These are phyloP conservation scores for Merops nubicus DNA, from an alignment of 2,113 vertebrate genomes.

Conservation along the genomic window DNA sequence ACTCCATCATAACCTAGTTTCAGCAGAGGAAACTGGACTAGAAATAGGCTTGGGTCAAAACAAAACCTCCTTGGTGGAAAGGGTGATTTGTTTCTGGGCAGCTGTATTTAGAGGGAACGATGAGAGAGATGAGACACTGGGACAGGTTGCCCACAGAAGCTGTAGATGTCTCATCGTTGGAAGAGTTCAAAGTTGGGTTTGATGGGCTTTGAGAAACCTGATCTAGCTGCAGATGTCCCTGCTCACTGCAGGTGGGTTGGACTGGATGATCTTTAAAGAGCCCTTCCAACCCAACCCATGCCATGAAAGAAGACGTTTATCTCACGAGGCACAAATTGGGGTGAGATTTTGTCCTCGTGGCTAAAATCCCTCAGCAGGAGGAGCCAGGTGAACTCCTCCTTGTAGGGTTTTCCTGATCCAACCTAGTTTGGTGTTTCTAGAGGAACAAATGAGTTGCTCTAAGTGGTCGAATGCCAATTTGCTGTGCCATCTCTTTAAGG, in stretches of 20 bases:
- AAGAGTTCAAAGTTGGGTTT: background rate
- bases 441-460: background rate
- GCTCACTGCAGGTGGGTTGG: too few species aligned
- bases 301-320: background rate
- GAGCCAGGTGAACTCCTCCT: background rate
- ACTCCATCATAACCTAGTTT: background rate
- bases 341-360: background rate
- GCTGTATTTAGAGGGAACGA: too few species aligned
- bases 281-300: background rate
- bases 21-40: background rate
- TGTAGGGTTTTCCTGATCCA: background rate
- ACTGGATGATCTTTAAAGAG: background rate
- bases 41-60: background rate
- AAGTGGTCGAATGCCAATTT: background rate
- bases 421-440: background rate
- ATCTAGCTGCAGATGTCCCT: background rate
- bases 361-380: background rate
- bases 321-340: fast-evolving
- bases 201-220: background rate
- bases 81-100: background rate
- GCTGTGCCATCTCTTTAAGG: background rate
- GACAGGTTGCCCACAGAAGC: background rate
- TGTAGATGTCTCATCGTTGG: background rate
- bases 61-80: background rate
- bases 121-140: too few species aligned